Evolutionary conservation across 2,888 invertebrate species (phyloP).

Genomic region (Drymonia ruficornis): DNA sequence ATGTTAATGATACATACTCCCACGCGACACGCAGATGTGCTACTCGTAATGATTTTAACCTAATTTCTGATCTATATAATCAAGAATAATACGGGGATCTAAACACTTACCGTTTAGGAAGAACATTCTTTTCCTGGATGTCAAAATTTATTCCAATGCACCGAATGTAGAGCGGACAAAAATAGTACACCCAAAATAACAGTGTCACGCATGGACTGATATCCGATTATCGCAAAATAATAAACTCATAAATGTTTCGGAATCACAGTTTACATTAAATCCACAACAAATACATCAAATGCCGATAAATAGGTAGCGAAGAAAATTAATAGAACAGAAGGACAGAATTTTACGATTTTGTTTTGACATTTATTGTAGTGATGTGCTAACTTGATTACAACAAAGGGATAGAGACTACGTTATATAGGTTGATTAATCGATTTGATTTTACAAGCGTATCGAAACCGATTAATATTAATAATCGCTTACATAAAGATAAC

Average conservation of each 20-base stretch:
- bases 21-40: conserved; percentile 47
- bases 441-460: too few species aligned
- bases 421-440: too few species aligned
- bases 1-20: conserved; percentile 59
- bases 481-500: too few species aligned
- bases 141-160: conserved; percentile 79
- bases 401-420: too few species aligned
- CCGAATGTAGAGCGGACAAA: conserved; percentile 82
- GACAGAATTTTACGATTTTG: conserved; percentile 67
- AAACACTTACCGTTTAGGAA: conserved; percentile 71
- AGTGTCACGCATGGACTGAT: conserved; percentile 38
- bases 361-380: conserved; percentile 66
- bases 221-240: conserved; percentile 24
- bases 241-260: conserved; percentile 28
- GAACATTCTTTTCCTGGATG: conserved; percentile 77
- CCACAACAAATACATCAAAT: conserved; percentile 24
- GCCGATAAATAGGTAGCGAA: conserved; percentile 34
- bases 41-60: conserved; percentile 28
- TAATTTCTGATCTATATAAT: conserved; percentile 32
- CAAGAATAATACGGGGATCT: conserved; percentile 27
- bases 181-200: conserved; percentile 83
- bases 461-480: too few species aligned
- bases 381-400: too few species aligned
- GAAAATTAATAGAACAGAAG: conserved; percentile 44
- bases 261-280: conserved; percentile 25